Evolutionary conservation across 2,797 vertebrate genomes (phyloP), one percentile per base, ranked within the genome.

Genomic region (Poeciliopsis turneri): DNA sequence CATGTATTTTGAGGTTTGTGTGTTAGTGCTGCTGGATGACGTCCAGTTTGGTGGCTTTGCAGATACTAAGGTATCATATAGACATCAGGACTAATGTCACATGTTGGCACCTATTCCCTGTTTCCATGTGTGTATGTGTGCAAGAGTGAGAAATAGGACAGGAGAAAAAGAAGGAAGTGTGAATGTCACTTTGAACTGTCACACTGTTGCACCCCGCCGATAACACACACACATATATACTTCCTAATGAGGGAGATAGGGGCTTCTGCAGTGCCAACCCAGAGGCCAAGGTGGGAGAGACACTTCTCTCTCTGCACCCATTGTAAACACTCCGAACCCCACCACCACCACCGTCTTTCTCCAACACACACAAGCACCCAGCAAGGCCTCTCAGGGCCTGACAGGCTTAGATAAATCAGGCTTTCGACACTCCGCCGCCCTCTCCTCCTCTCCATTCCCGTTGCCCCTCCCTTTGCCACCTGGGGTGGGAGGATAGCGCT

Each of bases 341-440:
- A 66, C 15, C 46, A 11, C 68, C 51, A 36, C 72, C 45, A 11
- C 68, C 9, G 11, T 66, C 80, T 7, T 61, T 20, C 68, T 69
- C 59, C 78, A 78, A 72, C 86, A 82, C 82, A 89, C 75, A 78
- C 39, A 93, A 78, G 89, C 89, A 93, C 84, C 80, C 78, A 81
- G 43, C n/a, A 86, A 91, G 95, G 96, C 94, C 96, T 97, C 96
- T 91, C 94, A 95, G 96, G 93, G 92, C 95, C 94, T 96, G 96
- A 97, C 96, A 97, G 96, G 91, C 95, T 94, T 90, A 96, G 95
- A 97, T 97, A 97, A 97, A 97, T 97, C 96, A 97, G 95, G 92
- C 90, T 87, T 86, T 88, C 86, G 70, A 89, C 95, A 92, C 94
- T 94, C 94, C 90, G 94, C 94, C 94, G 73, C 94, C 93, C 94